Evolutionary conservation across 2,113 vertebrate species (phyloP).

Genomic region (Coptodon bakossiorum): DNA sequence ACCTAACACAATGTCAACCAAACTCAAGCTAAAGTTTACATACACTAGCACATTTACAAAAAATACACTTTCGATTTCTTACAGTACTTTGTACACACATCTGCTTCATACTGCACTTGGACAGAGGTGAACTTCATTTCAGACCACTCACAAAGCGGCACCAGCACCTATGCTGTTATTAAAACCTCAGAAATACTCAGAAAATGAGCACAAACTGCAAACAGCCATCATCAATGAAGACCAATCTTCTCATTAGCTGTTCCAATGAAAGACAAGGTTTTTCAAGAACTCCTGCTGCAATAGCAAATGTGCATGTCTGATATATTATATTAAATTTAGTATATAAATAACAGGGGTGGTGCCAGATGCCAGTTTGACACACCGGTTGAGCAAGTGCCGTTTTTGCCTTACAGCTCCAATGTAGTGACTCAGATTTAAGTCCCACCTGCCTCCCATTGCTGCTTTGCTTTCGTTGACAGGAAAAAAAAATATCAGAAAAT

Average conservation of each 20-base stretch:
- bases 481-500: background rate
- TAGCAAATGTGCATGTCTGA: background rate
- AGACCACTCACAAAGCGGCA: background rate
- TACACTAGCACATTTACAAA: background rate
- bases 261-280: background rate
- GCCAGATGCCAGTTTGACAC: background rate
- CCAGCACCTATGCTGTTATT: background rate
- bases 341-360: background rate
- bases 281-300: background rate
- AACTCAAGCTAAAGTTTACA: background rate
- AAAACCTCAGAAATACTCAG: background rate
- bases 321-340: background rate
- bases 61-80: background rate
- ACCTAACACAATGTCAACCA: background rate
- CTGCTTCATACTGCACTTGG: background rate
- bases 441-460: background rate
- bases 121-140: background rate
- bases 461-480: background rate
- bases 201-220: background rate
- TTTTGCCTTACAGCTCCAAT: background rate
- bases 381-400: background rate
- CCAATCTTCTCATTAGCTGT: background rate
- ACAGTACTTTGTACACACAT: background rate
- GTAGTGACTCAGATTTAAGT: background rate
- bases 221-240: background rate